These are phyloP conservation scores for Leptinotarsa haldemani DNA, from an alignment of 2,888 invertebrate species.

Conservation along the genomic window DNA sequence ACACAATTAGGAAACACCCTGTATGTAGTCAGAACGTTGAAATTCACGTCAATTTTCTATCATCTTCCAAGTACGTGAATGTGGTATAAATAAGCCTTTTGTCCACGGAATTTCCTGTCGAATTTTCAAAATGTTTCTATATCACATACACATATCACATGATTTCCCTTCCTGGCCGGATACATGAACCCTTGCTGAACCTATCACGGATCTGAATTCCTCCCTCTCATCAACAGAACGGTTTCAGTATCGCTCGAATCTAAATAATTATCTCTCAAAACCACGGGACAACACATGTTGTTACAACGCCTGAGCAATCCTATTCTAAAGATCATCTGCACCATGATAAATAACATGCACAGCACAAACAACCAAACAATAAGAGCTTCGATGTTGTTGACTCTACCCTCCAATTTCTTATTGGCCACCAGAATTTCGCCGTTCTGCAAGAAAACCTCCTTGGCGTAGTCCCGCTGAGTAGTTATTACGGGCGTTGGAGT, in stretches of 20 bases:
- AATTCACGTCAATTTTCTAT: not conserved
- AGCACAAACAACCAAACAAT: conserved; percentile 29
- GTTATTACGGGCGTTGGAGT: conserved; percentile 3
- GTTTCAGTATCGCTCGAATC: conserved; percentile 32
- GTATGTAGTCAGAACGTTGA: too few species aligned
- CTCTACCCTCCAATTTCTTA: conserved; percentile 20
- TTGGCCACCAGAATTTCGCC: conserved; percentile 27
- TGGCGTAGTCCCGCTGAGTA: conserved; percentile 5
- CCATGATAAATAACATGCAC: conserved; percentile 9
- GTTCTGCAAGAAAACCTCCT: conserved; percentile 26
- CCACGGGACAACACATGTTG: not conserved
- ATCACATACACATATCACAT: too few species aligned
- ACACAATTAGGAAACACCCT: too few species aligned
- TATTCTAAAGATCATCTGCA: conserved; percentile 3
- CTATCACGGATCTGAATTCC: not conserved
- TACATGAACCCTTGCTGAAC: too few species aligned
- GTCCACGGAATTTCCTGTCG: too few species aligned
- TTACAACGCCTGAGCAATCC: conserved; percentile 19
- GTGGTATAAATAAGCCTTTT: not conserved
- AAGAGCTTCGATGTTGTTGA: conserved; percentile 24
- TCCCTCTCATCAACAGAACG: conserved; percentile 32
- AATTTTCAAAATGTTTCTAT: too few species aligned
- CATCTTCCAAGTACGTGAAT: not conserved
- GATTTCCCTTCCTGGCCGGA: too few species aligned
- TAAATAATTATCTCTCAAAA: conserved; percentile 19